Evolutionary conservation across 2,113 vertebrate species (phyloP), one percentile per base, ranked within the genome.

Genomic region (Ammodytes dubius): DNA sequence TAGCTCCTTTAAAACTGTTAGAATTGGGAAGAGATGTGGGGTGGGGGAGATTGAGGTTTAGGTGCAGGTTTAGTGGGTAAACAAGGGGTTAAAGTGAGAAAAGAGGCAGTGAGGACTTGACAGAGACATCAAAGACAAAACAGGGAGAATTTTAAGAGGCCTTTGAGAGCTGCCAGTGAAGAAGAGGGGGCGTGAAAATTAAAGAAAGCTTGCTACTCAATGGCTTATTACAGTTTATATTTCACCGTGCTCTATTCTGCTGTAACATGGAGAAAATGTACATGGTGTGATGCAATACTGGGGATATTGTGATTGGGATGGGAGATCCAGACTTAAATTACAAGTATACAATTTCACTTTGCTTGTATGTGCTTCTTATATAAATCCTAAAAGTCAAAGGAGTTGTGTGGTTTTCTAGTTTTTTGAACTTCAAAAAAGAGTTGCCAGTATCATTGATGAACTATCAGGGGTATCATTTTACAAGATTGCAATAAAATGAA

Each of bases 111-210:
- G 57, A 74, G 60, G 70, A 77, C 60, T 56, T 82, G 79, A 86
- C 61, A 68, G 61, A 82, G 84, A 85, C 89, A 80, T 90, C 68
- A 86, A 83, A 77, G 76, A 59, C 7, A 45, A 87, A 19, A 57
- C 10, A 5, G 39, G 47, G 53, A 80, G 50, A 84, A 59, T 47
- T 70, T 61, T 2, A 53, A 53, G 63, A 81, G 5, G 50, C 54
- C 66, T 70, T 35, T 61, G 67, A 83, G 74, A 83, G 63, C 37
- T 37, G 53, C 1, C 3, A 4, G 64, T 50, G 57, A 66, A 56
- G 63, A 73, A 53, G 15, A 64, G 59, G 42, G 11, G 17, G 46
- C 19, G 67, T 65, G 37, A 49, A 81, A 79, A 81, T 64, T 59
- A 76, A 65, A 81, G 64, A 77, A 75, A 46, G 39, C 53, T 63